A percentile compares a stretch with the other conserved stretches of the same genome.
Evolutionary conservation across 2,113 vertebrate genomes (phyloP).

Genomic region (Platanista minor): DNA sequence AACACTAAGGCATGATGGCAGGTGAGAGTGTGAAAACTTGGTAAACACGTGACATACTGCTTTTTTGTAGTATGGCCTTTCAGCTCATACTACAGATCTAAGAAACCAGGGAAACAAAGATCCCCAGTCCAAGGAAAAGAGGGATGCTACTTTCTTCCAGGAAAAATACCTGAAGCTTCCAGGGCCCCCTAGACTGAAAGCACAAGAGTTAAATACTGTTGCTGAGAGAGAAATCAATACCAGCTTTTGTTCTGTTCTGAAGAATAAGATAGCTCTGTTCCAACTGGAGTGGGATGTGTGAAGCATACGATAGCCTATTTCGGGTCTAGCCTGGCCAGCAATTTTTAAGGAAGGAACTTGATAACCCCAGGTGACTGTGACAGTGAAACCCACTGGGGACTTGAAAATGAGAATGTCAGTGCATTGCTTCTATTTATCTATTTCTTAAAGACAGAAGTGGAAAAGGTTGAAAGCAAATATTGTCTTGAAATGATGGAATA

Average conservation of each 20-base stretch:
- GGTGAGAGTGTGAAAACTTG: neutral
- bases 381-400: conserved; percentile 35
- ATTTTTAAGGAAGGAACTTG: conserved; percentile 36
- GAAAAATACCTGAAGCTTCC: neutral
- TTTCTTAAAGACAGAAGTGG: conserved; percentile 52
- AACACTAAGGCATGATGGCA: neutral
- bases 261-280: conserved; percentile 5
- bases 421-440: conserved; percentile 43
- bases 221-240: conserved; percentile 28
- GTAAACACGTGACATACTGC: neutral
- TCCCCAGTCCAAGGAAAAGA: neutral
- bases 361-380: conserved; percentile 46
- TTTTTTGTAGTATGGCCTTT: neutral
- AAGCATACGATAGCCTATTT: conserved; percentile 20
- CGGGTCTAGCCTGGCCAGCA: neutral
- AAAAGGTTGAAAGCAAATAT: conserved; percentile 55
- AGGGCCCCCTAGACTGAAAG: neutral
- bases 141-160: neutral
- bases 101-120: neutral
- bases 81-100: neutral
- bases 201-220: neutral
- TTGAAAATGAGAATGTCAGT: conserved; percentile 70
- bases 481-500: conserved; percentile 36
- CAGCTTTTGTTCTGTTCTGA: neutral
- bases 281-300: neutral